phyloP scores from a whole-genome alignment of 64 coral and sea anemone genomes.

The Pocillopora damicornis region DNA sequence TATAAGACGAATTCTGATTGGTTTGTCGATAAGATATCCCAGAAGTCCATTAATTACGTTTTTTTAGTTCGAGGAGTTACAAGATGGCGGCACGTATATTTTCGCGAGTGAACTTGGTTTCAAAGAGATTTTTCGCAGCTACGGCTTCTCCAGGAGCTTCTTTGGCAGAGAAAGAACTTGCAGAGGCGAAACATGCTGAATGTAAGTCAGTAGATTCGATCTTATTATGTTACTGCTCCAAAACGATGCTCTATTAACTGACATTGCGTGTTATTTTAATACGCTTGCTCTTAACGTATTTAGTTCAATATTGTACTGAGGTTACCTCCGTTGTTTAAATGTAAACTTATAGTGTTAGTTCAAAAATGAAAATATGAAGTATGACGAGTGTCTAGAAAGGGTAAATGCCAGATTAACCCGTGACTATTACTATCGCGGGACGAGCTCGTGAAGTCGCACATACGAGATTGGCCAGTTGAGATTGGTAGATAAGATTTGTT shows the following conservation, averaged over 20 bases:
- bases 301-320: too few species aligned
- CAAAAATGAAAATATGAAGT: too few species aligned
- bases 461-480: too few species aligned
- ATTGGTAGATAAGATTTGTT: too few species aligned
- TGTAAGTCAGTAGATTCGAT: conserved; percentile 35
- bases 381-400: too few species aligned
- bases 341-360: too few species aligned
- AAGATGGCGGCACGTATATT: conserved; percentile 82
- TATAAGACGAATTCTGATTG: conserved; percentile 1
- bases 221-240: not conserved
- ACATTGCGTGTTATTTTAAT: not conserved
- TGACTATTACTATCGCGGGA: too few species aligned
- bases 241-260: not conserved
- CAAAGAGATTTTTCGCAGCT: conserved; percentile 73
- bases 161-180: conserved; percentile 52
- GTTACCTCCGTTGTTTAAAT: too few species aligned
- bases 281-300: not conserved
- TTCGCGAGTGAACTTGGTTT: conserved; percentile 47
- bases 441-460: too few species aligned
- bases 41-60: not conserved
- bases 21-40: not conserved
- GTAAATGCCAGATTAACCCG: too few species aligned
- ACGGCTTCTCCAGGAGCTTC: conserved; percentile 5
- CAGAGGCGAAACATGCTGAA: conserved; percentile 92
- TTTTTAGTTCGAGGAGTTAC: not conserved